Evolutionary conservation across 2,113 vertebrate species (phyloP), one percentile per base, ranked within the genome.

Genomic region (Dolichotis patagonum): DNA sequence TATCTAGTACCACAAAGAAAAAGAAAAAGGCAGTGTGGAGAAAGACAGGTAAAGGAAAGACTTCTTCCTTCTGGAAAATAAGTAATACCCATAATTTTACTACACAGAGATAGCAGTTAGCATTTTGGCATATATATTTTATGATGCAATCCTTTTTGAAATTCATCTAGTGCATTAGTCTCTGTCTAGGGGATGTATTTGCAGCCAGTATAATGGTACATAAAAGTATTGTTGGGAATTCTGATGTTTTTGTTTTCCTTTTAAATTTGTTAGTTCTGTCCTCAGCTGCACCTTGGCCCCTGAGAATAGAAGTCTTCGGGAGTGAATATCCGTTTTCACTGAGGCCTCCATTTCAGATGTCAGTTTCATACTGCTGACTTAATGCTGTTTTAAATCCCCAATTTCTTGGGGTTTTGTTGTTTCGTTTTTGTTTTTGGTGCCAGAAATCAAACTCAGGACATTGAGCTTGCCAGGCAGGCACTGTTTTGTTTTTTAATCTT

Each of bases 31-130:
- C 43, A 78, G n/a, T 22, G n/a, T 10, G 43, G 43, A 28, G 75
- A 43, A 73, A 41, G n/a, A 41, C n/a, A 71, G 11, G 16, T 20
- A 22, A 38, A 54, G 26, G 54, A 84, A 95, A 41, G 54, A 43
- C 7, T 56, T 93, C 26, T 96, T 95, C 16, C 10, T 69, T 94
- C 67, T 49, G 85, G 62, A 93, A 95, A 88, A n/a, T 92, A 88
- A 95, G 43, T 92, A 49, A 83, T n/a, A 41, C 54, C 32, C 12
- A 69, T 69, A 49, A 65, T 82, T 92, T 93, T 93, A 41, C 63
- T 88, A 12, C 26, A 43, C 56, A 92, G 85, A 77, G 81, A 65
- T 65, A 80, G 77, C 46, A 95, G 26, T 71, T 93, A 73, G 52
- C n/a, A 58, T 92, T 90, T 81, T 67, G 28, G 8, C 95, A 14